Base-by-base conservation (phyloP, 2,113 vertebrate genomes). In the Microcebus lehilahytsara region DNA sequence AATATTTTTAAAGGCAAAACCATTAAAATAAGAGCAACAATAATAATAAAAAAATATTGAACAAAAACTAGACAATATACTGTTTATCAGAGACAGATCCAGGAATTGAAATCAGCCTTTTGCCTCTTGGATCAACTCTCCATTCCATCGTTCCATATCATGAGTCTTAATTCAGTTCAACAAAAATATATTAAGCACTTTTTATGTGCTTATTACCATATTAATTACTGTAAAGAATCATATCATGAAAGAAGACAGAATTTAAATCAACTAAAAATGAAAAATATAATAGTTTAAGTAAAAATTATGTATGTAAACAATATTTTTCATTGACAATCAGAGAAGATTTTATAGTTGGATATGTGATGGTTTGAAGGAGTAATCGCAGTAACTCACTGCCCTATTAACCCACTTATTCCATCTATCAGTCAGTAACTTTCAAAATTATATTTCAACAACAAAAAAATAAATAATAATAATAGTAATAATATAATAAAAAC, bases 201-300 rank as follows among this genome's bases (percentile, higher is more conserved):
- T 93, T 94, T 85, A 60, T 81, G 49, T 85, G 30, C 32, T 95
- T 40, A 97, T 81, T 78, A 66, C 9, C 71, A 93, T 95, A 9
- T 72, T 89, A 96, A 95, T 96, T 96, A 56, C 78, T 60, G 53
- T 4, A 51, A 66, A 67, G 20, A 85, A 71, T 91, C 49, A 72
- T 49, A 49, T 49, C 72, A 77, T 78, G n/a, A 95, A 94, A 81
- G 58, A 87, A 95, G 77, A 80, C 5, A 93, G 27, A 27, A 88
- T 89, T 88, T 93, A 96, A 95, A 89, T 96, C 60, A 89, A 22
- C 32, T 72, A 67, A 32, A 85, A 94, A 8, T 77, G 6, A 77
- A 71, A 80, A 81, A 42, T 69, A 92, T 92, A 66, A 77, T 11
- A 67, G 17, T 42, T 78, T n/a, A 95, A 85, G 30, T 27, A 46